These are phyloP conservation scores for Tragelaphus scriptus DNA, from an alignment of 2,113 vertebrate genomes.

Conservation along the genomic window DNA sequence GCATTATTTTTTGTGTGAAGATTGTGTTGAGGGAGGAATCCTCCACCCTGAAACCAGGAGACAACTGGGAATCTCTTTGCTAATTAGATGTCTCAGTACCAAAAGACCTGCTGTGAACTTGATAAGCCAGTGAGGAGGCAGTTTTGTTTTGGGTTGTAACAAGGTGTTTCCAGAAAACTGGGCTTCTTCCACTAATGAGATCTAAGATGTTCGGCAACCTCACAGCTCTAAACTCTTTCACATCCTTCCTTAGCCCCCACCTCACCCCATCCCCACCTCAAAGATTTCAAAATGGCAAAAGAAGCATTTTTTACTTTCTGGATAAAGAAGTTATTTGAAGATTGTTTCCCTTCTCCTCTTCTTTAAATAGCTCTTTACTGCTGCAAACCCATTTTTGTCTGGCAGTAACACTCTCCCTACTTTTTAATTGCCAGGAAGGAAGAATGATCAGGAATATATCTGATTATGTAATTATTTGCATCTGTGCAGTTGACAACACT, in stretches of 20 bases:
- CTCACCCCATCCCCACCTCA: not conserved
- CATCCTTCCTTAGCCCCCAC: not conserved
- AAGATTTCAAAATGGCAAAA: conserved; percentile 37
- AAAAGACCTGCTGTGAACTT: conserved; percentile 21
- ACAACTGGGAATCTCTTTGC: not conserved
- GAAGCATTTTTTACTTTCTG: conserved; percentile 50
- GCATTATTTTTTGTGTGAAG: not conserved
- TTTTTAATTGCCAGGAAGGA: conserved; percentile 34
- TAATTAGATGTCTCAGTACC: not conserved
- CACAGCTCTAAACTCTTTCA: not conserved
- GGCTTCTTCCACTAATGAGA: conserved; percentile 34
- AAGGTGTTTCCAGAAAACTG: conserved; percentile 49
- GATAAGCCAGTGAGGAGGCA: not conserved
- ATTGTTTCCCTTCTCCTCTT: not conserved
- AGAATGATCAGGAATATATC: not conserved
- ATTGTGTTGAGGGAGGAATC: not conserved
- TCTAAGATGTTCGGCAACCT: conserved; percentile 32
- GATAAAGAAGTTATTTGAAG: not conserved
- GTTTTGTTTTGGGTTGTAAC: conserved; percentile 34
- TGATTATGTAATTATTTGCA: conserved; percentile 1
- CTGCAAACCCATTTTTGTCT: not conserved
- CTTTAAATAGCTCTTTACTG: not conserved
- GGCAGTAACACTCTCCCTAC: not conserved
- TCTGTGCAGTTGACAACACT: not conserved
- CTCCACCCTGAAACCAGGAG: not conserved